A percentile compares a stretch with the other conserved stretches of the same genome.
phyloP scores from a whole-genome alignment of 2,888 invertebrate genomes.

The Tipula unca region DNA sequence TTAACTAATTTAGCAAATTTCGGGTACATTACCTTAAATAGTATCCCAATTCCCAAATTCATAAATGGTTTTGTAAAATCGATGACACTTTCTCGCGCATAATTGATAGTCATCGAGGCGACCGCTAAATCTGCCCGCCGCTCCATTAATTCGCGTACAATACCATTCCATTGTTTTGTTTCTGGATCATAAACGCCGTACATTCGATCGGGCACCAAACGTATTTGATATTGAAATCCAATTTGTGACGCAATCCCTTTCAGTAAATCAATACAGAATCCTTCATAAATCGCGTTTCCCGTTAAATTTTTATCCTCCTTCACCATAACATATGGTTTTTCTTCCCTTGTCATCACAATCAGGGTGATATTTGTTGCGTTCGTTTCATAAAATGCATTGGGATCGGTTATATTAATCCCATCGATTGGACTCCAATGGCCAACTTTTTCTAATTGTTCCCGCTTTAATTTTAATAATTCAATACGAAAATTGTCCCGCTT shows the following conservation, averaged over 20 bases:
- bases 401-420: constrained; percentile 75
- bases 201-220: constrained; percentile 78
- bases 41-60: constrained; percentile 93
- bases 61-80: constrained; percentile 98
- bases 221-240: constrained; percentile 79
- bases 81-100: constrained; percentile 79
- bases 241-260: constrained; percentile 74
- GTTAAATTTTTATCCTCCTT: constrained; percentile 75
- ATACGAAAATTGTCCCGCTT: constrained; percentile 74
- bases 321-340: constrained; percentile 86
- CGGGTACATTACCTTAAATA: constrained; percentile 68
- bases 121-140: constrained; percentile 94
- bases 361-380: constrained; percentile 78
- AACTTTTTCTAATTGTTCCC: constrained; percentile 68
- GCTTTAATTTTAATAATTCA: constrained; percentile 72
- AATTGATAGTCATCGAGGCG: constrained; percentile 96
- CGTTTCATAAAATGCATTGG: constrained; percentile 75
- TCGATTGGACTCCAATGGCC: constrained; percentile 70
- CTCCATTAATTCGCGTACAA: constrained; percentile 77
- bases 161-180: constrained; percentile 84
- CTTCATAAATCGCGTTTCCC: constrained; percentile 80
- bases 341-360: constrained; percentile 84
- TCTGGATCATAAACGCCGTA: constrained; percentile 83
- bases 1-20: background rate
- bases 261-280: constrained; percentile 85